Evolutionary conservation across 2,113 vertebrate genomes (phyloP), one percentile per base, ranked within the genome.

Genomic region (Solea solea): DNA sequence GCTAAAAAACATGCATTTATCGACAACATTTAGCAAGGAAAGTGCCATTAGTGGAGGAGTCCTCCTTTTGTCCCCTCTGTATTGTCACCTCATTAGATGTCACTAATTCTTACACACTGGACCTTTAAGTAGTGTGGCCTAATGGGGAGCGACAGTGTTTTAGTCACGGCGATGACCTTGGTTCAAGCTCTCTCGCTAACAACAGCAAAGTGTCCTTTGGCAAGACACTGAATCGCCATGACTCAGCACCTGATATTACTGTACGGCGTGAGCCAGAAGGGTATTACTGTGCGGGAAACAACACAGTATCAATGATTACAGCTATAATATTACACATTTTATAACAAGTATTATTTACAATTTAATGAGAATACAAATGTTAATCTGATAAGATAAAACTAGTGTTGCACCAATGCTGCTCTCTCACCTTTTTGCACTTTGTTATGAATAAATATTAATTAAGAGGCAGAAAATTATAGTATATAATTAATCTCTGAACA

Each of bases 171-270:
- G 13, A 16, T 34, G 8, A 54, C 62, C 45, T 74, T 59, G 40
- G 64, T 64, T 67, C 14, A 34, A 52, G 34, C 54, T 15, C 45
- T 40, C 3, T 27, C 46, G 51, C 25, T 40, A 49, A 44, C 42
- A 42, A 63, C 68, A 48, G 41, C 74, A 7, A 82, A 82, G 86
- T 84, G 86, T 81, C 84, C 87, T 87, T 87, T 84, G 78, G 74
- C 67, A 74, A 76, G 74, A 81, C 78, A 85, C 53, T 61, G 60
- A 81, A 68, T 78, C 62, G 60, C 62, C 74, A 48, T n/a, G 53
- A 84, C 49, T 64, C 7, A 64, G 69, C 82, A 73, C 34, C 52
- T 21, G 25, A 58, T n/a, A 40, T 45, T 48, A 34, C 60, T 74
- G 57, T 50, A 72, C 57, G 13, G 69, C 45, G 63, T 39, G 53